Percentiles rank a stretch among this genome's conserved stretches.
Conservation (phyloP, 2,797 vertebrate species). For the Acanthopagrus latus region DNA sequence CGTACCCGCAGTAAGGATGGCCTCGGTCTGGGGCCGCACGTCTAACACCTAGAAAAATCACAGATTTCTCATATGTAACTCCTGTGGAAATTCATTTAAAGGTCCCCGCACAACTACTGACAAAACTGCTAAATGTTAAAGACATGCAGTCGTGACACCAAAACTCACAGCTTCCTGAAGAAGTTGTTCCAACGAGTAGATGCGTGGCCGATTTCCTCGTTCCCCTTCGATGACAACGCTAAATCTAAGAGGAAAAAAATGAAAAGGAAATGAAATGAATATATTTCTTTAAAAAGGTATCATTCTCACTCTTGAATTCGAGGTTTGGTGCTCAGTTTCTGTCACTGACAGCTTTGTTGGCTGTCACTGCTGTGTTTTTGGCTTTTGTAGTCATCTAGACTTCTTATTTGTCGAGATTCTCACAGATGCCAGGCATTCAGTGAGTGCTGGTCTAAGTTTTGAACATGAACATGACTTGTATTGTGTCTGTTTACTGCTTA, state of each 20-base stretch:
- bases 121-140: background rate
- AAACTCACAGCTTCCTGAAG: slow-evolving; percentile 95
- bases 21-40: slow-evolving; percentile 89
- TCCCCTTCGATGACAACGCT: slow-evolving; percentile 96
- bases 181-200: slow-evolving; percentile 96
- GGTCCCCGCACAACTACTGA: background rate
- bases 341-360: slow-evolving; percentile 39
- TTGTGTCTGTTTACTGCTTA: slow-evolving; percentile 21
- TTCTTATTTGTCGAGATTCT: slow-evolving; percentile 53
- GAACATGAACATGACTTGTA: slow-evolving; percentile 14
- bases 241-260: slow-evolving; percentile 84
- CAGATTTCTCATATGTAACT: background rate
- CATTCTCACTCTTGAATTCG: slow-evolving; percentile 5
- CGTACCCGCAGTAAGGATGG: slow-evolving; percentile 89
- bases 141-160: background rate
- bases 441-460: slow-evolving; percentile 30
- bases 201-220: slow-evolving; percentile 92
- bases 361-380: slow-evolving; percentile 35
- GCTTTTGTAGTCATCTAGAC: slow-evolving; percentile 46
- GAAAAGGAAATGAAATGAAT: background rate
- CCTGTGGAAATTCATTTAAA: background rate
- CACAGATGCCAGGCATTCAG: slow-evolving; percentile 48
- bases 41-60: slow-evolving; percentile 89
- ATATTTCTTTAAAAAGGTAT: background rate
- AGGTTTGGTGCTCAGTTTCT: slow-evolving; percentile 20